Evolutionary conservation across 2,797 vertebrate species (phyloP).

Genomic region (Remorina albescens): DNA sequence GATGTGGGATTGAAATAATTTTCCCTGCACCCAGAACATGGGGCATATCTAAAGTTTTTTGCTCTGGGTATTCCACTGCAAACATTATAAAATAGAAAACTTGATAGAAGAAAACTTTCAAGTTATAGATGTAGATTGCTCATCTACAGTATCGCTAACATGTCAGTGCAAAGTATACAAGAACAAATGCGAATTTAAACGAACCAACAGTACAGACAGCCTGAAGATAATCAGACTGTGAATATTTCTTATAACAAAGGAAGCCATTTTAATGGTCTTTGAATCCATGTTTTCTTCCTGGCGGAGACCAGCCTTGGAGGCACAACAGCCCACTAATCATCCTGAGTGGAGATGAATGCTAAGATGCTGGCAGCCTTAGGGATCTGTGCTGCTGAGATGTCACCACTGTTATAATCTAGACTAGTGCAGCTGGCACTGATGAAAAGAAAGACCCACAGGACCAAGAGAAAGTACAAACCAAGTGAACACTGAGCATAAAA

Average conservation of each 20-base stretch:
- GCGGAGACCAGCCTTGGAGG: not conserved
- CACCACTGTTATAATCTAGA: slow-evolving; percentile 16
- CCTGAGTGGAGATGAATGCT: slow-evolving; percentile 15
- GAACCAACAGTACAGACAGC: not conserved
- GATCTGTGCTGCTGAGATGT: slow-evolving; percentile 6
- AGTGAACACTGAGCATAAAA: not conserved
- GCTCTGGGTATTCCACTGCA: not conserved
- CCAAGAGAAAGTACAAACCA: not conserved
- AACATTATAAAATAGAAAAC: not conserved
- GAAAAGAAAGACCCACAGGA: slow-evolving; percentile 12
- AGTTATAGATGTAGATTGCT: not conserved
- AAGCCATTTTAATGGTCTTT: not conserved
- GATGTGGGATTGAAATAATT: slow-evolving; percentile 4
- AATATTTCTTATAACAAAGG: not conserved
- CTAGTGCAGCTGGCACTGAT: not conserved
- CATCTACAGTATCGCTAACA: not conserved
- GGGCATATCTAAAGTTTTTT: not conserved
- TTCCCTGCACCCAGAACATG: not conserved
- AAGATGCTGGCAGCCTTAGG: not conserved
- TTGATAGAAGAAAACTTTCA: not conserved
- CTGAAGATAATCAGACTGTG: not conserved
- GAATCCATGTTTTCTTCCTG: not conserved
- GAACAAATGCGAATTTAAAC: not conserved
- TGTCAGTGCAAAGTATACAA: not conserved
- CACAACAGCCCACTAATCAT: slow-evolving; percentile 20